Evolutionary conservation across 2,888 invertebrate species (phyloP), one percentile per base, ranked within the genome.

Genomic region (Brenthis hecate): DNA sequence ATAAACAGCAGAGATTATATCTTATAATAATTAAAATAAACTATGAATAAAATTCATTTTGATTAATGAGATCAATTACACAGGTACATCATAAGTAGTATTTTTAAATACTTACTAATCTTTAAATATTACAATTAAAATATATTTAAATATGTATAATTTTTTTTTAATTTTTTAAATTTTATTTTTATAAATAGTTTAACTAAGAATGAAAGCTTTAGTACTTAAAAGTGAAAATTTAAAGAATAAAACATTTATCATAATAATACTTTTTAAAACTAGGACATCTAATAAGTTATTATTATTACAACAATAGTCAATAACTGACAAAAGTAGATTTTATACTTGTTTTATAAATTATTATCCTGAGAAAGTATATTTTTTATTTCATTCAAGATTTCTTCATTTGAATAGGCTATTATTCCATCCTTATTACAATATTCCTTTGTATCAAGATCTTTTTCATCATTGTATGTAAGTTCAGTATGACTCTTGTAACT

Each of bases 341-440:
- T 28, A 28, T 65, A 32, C 13, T 28, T 50, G 19, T 28, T 47
- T 8, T 60, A 60, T 11, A 1, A 23, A 16, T 54, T 51, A 13
- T 13, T 43, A 58, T 57, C 48, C 51, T 69, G 47, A 56, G 13
- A 32, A 28, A 72, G 65, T n/a, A 74, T 72, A 43, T 50, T 48
- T 67, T 72, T 75, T 47, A 77, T 71, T 73, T 86, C 81, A 64
- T 84, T 73, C 47, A 85, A 80, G 8, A 84, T 75, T 57, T 76
- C 69, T 64, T 74, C 57, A 69, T 83, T 75, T 55, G 73, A 78
- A 72, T 80, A 92, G 51, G 92, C 91, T 72, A 91, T 84, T 32
- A 92, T 82, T 13, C 92, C 92, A 69, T 83, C 84, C 72, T 81
- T 77, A 76, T 92, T 92, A 72, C 87, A 85, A 75, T 88, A 89